Evolutionary conservation across 2,888 invertebrate genomes (phyloP), one percentile per base, ranked within the genome.

Genomic region (Baronia brevicornis): DNA sequence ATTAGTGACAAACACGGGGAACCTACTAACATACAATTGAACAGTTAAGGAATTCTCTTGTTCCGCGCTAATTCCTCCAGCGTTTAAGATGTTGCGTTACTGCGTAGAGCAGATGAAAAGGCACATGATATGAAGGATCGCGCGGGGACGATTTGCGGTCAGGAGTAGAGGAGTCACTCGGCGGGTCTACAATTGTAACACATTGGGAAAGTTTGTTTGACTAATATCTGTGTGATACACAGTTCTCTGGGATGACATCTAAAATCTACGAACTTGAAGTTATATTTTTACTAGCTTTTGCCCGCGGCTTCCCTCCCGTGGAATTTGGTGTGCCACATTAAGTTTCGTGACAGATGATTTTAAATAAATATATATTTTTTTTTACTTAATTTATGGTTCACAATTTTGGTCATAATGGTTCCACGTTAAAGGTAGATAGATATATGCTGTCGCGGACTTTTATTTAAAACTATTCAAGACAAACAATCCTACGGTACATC

Each of bases 121-220:
- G 29, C 34, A 37, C 32, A 43, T 43, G 48, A 28, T 28, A 25
- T 25, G 31, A 33, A 36, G 42, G 35, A 48, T 58, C 71, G 61
- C 71, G 36, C 31, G 72, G 56, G 79, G 54, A 55, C 64, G 64
- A 66, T 78, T 69, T 69, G 79, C 48, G 78, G 79, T 63, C 48
- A 52, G 52, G 53, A 58, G 68, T 63, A 54, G 54, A n/a, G 48
- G 63, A 62, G 58, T 60, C 61, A 62, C 60, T 61, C 46, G 53
- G 42, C 43, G 44, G 51, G 61, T 62, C 67, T 66, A 64, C 68
- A 60, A 63, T 53, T 59, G 45, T 43, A 40, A 55, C 54, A 62
- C 53, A 47, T 51, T 52, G 51, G 51, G 50, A 73, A n/a, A 75
- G 54, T 74, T 75, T 66, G 66, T 59, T 64, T 57, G 60, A 60